A percentile compares a stretch with the other conserved stretches of the same genome.
Evolutionary conservation across 2,797 vertebrate genomes (phyloP).

Genomic region (Enteromius unitaeniatus): DNA sequence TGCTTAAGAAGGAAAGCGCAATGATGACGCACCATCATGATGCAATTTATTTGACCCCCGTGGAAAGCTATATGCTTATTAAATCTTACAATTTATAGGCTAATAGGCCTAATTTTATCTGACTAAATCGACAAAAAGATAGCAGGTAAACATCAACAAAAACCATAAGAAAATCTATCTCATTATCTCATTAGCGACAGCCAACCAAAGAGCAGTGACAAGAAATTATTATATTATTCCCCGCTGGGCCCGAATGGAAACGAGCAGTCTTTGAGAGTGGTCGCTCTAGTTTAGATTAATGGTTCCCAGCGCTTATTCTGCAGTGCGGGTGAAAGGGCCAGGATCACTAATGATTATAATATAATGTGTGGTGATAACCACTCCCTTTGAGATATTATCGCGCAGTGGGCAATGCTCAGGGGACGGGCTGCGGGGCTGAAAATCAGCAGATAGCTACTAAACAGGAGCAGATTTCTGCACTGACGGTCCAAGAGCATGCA

Average conservation of each 20-base stretch:
- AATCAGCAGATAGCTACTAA: slow-evolving; percentile 73
- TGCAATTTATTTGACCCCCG: background rate
- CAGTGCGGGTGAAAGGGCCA: slow-evolving; percentile 81
- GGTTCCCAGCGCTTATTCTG: slow-evolving; percentile 76
- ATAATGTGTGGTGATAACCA: slow-evolving; percentile 84
- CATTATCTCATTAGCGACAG: slow-evolving; percentile 58
- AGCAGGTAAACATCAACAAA: slow-evolving; percentile 38
- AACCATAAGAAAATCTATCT: slow-evolving; percentile 39
- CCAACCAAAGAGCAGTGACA: slow-evolving; percentile 52
- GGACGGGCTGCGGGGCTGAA: slow-evolving; percentile 76
- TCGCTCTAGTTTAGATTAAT: slow-evolving; percentile 80
- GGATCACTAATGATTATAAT: slow-evolving; percentile 86
- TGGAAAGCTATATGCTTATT: background rate
- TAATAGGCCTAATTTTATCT: background rate
- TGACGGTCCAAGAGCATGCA: slow-evolving; percentile 67
- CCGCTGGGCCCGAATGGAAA: slow-evolving; percentile 63
- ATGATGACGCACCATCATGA: slow-evolving; percentile 1
- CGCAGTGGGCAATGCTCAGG: slow-evolving; percentile 77
- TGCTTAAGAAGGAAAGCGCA: background rate
- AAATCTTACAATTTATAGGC: background rate
- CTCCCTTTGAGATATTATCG: slow-evolving; percentile 83
- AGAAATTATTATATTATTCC: slow-evolving; percentile 66
- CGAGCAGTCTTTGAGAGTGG: slow-evolving; percentile 64
- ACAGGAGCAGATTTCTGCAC: slow-evolving; percentile 68
- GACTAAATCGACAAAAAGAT: background rate